phyloP scores from a whole-genome alignment of 2,113 vertebrate species.

The Hydropotes inermis region DNA sequence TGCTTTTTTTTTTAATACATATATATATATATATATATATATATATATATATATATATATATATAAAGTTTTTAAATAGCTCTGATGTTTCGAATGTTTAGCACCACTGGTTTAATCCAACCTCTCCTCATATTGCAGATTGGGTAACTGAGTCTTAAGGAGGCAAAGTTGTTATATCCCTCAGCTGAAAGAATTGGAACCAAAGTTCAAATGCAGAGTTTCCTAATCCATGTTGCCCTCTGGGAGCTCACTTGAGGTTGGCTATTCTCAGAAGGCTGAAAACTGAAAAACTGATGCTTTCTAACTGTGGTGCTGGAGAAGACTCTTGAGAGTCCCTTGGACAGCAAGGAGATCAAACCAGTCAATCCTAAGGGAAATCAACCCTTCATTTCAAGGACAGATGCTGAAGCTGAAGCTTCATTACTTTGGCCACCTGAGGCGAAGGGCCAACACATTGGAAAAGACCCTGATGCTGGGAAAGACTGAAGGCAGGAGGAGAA shows the following conservation, averaged over 20 bases:
- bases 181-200: background rate
- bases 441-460: background rate
- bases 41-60: too few species aligned
- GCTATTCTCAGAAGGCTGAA: background rate
- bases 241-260: background rate
- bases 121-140: background rate
- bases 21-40: too few species aligned
- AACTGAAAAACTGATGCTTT: background rate
- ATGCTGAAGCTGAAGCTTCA: background rate
- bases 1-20: background rate
- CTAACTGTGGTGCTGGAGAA: background rate
- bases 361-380: background rate
- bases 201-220: background rate
- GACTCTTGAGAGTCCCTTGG: background rate
- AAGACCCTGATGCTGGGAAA: background rate
- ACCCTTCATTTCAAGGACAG: background rate
- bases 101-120: background rate
- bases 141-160: background rate
- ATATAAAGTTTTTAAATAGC: background rate
- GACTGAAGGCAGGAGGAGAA: background rate
- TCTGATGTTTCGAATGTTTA: background rate
- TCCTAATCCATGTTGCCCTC: background rate
- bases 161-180: background rate
- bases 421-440: background rate
- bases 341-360: background rate